Evolutionary conservation across 2,888 invertebrate genomes (phyloP).

Genomic region (Sussaba pulchella): DNA sequence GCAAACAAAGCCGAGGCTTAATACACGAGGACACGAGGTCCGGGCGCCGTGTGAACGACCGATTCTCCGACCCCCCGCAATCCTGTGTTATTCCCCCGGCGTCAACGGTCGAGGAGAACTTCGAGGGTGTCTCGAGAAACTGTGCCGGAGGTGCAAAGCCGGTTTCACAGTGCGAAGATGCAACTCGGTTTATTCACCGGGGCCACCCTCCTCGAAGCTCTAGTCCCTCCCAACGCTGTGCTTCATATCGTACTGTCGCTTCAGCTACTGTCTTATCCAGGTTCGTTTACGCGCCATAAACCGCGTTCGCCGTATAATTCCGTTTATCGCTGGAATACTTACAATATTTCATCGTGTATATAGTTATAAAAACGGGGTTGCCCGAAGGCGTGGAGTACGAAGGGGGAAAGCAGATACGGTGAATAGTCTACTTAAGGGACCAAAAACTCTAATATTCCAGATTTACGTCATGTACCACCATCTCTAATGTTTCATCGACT

Average conservation of each 20-base stretch:
- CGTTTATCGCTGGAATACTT: conserved; percentile 1
- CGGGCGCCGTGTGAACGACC: conserved; percentile 31
- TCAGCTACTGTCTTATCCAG: conserved; percentile 64
- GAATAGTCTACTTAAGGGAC: neutral
- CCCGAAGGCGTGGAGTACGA: neutral
- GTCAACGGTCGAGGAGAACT: conserved; percentile 33
- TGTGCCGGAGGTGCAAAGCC: conserved; percentile 53
- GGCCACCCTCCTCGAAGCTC: conserved; percentile 58
- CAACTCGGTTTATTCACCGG: conserved; percentile 55
- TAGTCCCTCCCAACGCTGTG: conserved; percentile 52
- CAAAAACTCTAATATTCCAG: too few species aligned
- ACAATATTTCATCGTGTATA: conserved; percentile 9
- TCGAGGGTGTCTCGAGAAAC: conserved; percentile 54
- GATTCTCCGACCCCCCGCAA: conserved; percentile 22
- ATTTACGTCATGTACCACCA: too few species aligned
- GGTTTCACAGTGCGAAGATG: conserved; percentile 63
- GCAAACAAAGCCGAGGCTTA: neutral
- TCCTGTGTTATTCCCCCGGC: conserved; percentile 47
- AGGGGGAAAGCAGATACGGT: neutral
- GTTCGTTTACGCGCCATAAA: conserved; percentile 48
- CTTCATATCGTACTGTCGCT: conserved; percentile 62
- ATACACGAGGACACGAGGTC: neutral
- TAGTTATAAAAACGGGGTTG: too few species aligned
- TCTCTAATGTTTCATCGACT: too few species aligned
- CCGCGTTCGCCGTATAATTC: conserved; percentile 1